Evolutionary conservation across 2,888 invertebrate species (phyloP).

Genomic region (Petrolisthes manimaculis): DNA sequence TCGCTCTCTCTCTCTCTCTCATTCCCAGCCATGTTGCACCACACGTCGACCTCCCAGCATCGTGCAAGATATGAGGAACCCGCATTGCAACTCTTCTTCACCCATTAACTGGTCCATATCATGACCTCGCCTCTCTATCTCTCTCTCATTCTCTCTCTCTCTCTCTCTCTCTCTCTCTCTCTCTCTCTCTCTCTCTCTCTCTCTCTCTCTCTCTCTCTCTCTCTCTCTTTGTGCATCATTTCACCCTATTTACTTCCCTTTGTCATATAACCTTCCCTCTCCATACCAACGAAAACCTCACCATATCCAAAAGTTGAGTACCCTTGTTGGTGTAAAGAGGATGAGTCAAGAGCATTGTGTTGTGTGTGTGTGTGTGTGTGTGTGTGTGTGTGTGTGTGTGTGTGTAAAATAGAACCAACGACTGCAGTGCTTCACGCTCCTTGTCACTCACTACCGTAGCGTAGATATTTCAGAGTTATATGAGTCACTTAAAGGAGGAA

Average conservation of each 20-base stretch:
- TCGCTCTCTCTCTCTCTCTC: background rate
- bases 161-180: constrained; percentile 17
- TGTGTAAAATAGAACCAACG: too few species aligned
- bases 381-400: too few species aligned
- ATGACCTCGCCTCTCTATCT: background rate
- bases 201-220: background rate
- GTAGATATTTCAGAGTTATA: too few species aligned
- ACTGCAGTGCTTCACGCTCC: too few species aligned
- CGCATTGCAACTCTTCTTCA: too few species aligned
- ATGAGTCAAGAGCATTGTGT: background rate
- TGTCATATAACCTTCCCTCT: background rate
- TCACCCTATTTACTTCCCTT: background rate
- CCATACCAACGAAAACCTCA: background rate
- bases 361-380: too few species aligned
- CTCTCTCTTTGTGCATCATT: background rate
- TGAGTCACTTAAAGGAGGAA: too few species aligned
- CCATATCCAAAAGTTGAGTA: too few species aligned
- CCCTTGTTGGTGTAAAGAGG: background rate
- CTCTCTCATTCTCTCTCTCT: constrained; percentile 11
- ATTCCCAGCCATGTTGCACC: too few species aligned
- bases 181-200: background rate
- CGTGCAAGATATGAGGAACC: too few species aligned
- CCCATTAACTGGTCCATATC: background rate
- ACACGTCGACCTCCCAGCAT: too few species aligned
- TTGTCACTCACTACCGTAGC: too few species aligned